Conservation (phyloP, 1,140 invertebrate genomes). For the Philopotamus ludificatus region DNA sequence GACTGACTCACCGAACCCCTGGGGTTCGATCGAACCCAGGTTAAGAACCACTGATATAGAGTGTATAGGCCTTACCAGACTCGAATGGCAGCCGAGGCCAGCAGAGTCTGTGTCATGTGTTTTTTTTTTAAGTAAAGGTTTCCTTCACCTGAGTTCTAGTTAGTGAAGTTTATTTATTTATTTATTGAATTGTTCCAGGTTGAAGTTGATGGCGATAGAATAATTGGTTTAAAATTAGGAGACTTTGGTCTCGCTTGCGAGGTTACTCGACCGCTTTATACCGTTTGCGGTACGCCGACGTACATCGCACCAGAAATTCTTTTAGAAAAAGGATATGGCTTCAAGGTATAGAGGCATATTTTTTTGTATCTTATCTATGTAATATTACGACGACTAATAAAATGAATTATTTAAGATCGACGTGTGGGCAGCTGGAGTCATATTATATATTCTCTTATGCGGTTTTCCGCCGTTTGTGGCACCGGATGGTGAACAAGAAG, state of each 20-base stretch:
- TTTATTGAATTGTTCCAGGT: slow-evolving; percentile 73
- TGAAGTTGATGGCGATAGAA: slow-evolving; percentile 71
- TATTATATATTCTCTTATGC: slow-evolving; percentile 93
- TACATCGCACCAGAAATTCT: slow-evolving; percentile 99
- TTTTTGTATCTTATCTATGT: too few species aligned
- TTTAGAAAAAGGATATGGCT: slow-evolving; percentile 88
- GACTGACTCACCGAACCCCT: too few species aligned
- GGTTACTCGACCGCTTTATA: slow-evolving; percentile 82
- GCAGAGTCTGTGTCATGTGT: too few species aligned
- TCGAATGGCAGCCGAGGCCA: too few species aligned
- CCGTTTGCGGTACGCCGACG: slow-evolving; percentile 96
- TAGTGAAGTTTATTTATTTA: too few species aligned
- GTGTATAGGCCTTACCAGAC: too few species aligned
- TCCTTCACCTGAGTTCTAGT: too few species aligned
- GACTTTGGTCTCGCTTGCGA: slow-evolving; percentile 97
- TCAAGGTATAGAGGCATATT: slow-evolving; percentile 80
- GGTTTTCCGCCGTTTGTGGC: slow-evolving; percentile 97
- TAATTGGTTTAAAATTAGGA: slow-evolving; percentile 84
- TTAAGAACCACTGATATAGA: too few species aligned
- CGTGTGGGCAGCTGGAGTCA: slow-evolving; percentile 97
- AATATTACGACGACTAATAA: too few species aligned
- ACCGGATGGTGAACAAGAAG: slow-evolving; percentile 89
- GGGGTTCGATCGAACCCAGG: too few species aligned
- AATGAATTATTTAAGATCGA: slow-evolving; percentile 93
- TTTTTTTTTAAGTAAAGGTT: too few species aligned